Evolutionary conservation across 2,888 invertebrate genomes (phyloP), one percentile per base, ranked within the genome.

Genomic region (Campoplex capitator): DNA sequence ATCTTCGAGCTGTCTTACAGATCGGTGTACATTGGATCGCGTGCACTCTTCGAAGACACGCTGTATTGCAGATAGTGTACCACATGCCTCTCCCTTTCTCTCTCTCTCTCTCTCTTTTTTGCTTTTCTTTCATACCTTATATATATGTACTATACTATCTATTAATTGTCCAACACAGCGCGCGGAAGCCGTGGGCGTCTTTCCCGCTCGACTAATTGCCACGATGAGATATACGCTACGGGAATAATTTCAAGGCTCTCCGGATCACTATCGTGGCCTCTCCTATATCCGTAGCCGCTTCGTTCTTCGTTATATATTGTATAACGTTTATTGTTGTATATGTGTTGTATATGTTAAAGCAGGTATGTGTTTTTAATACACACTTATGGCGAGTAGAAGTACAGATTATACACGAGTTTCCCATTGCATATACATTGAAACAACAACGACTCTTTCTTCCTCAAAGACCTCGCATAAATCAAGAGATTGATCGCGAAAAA

Each of bases 121-220:
- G 32, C 32, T 32, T 32, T 32, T 32, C 62, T 62, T 23, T 67
- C 67, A 68, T 81, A 78, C 74, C 73, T 81, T 77, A 67, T 77
- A 62, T 62, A 68, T 78, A 65, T 78, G 68, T 56, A 82, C 75
- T 86, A 83, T 85, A 87, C 89, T 91, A 90, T 92, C 92, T 93
- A 93, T 93, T 93, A 93, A 93, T 93, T 93, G 93, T 91, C 89
- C 91, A 91, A 91, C 92, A 89, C 92, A 90, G 93, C 93, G 85
- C 87, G 87, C 87, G 87, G 87, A 87, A 87, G 87, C 87, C 87
- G 93, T 93, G 93, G 93, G 93, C 92, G 93, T 93, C 91, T 92
- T 90, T 92, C 91, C 91, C 90, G 89, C 90, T 89, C 91, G 91
- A 92, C 93, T 93, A 93, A 93, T 93, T 93, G 92, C 91, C 90